These are phyloP conservation scores for Chiridota heheva DNA, from an alignment of 35 echinoderm and acorn worm genomes.

Conservation along the genomic window DNA sequence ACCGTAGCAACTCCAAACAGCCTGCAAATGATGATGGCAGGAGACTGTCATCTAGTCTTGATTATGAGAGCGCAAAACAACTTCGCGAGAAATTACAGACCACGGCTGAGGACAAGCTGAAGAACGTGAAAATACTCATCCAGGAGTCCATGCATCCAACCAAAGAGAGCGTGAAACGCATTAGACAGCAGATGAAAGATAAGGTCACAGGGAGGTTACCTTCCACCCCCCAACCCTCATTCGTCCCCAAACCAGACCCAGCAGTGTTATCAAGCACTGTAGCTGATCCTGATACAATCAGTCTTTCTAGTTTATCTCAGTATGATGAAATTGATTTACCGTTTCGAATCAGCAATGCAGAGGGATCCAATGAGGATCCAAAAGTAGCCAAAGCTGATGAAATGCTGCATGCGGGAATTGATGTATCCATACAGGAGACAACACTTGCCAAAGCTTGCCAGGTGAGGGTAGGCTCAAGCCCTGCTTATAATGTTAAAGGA, in stretches of 20 bases:
- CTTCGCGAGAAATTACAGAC: slow-evolving; percentile 32
- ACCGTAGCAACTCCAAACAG: slow-evolving; percentile 47
- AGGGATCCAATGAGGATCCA: slow-evolving; percentile 16
- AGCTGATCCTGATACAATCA: slow-evolving; percentile 72
- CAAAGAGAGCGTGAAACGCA: neutral
- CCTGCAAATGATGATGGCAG: slow-evolving; percentile 59
- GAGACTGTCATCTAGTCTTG: slow-evolving; percentile 75
- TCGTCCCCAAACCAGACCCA: no score
- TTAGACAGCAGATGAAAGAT: slow-evolving; percentile 23
- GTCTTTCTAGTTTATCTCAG: slow-evolving; percentile 66
- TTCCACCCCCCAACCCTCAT: no score
- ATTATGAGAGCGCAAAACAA: slow-evolving; percentile 62
- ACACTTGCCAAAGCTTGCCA: slow-evolving; percentile 44
- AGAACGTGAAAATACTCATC: slow-evolving; percentile 58
- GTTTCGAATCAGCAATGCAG: slow-evolving; percentile 14
- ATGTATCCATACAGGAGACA: slow-evolving; percentile 71
- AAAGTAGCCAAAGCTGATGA: slow-evolving; percentile 12
- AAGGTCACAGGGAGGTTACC: neutral
- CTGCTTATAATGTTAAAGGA: no score
- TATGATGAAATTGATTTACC: slow-evolving; percentile 13
- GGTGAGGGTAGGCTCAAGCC: no score
- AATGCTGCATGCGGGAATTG: slow-evolving; percentile 26
- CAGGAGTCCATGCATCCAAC: slow-evolving; percentile 66
- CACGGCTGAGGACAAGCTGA: slow-evolving; percentile 59
- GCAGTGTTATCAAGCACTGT: no score